These are phyloP conservation scores for Diabrotica undecimpunctata DNA, from an alignment of 1,140 invertebrate species.

Conservation along the genomic window DNA sequence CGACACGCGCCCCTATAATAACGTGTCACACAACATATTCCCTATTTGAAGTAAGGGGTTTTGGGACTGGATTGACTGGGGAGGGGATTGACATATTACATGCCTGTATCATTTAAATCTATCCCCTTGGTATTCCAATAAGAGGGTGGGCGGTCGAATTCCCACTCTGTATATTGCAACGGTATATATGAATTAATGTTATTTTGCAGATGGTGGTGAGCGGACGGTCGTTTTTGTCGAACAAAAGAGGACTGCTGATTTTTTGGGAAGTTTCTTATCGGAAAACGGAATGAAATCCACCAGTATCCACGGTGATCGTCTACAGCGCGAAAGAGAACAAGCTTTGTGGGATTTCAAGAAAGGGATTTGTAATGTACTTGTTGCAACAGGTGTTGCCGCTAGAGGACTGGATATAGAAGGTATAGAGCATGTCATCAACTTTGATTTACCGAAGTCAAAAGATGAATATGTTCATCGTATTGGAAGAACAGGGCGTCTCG, in stretches of 20 bases:
- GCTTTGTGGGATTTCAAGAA: constrained; percentile 79
- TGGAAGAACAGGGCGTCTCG: constrained; percentile 89
- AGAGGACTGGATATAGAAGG: constrained; percentile 65
- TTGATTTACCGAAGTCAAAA: constrained; percentile 80
- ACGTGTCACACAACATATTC: too few relatives aligned
- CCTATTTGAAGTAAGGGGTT: too few relatives aligned
- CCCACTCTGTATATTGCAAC: too few relatives aligned
- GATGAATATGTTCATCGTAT: constrained; percentile 96
- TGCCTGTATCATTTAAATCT: too few relatives aligned
- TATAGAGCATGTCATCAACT: constrained; percentile 82
- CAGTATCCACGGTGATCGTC: constrained; percentile 89
- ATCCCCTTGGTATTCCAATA: too few relatives aligned
- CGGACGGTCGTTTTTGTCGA: constrained; percentile 87
- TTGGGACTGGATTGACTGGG: too few relatives aligned
- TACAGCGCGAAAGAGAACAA: constrained; percentile 84
- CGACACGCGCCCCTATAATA: too few relatives aligned
- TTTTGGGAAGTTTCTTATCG: constrained; percentile 63
- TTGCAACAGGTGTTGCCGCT: constrained; percentile 92
- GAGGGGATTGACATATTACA: too few relatives aligned
- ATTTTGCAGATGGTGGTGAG: constrained; percentile 26
- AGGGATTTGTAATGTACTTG: constrained; percentile 71
- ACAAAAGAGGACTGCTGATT: constrained; percentile 84
- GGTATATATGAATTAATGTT: too few relatives aligned
- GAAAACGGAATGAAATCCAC: constrained; percentile 68
- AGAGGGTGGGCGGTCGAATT: too few relatives aligned